Evolutionary conservation across 2,797 vertebrate genomes (phyloP), one percentile per base, ranked within the genome.

Genomic region (Poeciliopsis paucimaculata): DNA sequence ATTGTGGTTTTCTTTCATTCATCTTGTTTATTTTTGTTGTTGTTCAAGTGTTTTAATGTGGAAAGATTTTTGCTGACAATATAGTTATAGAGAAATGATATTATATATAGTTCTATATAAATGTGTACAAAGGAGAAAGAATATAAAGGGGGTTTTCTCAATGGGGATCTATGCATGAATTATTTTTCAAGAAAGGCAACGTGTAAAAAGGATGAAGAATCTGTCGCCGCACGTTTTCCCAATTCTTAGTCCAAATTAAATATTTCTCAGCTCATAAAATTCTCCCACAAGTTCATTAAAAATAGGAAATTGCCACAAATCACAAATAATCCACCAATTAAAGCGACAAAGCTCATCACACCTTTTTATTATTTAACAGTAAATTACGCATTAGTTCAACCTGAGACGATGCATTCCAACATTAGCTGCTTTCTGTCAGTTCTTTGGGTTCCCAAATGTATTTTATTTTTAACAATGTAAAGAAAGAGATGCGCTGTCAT

Each of bases 131-230:
- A 95, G 92, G 89, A 93, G 93, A 95, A 94, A 94, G 92, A 95
- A 94, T 95, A 95, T 94, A 88, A 93, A 94, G 9, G 86, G 89
- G 92, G 88, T 93, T 95, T 95, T 94, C 89, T 94, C 89, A 88
- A 91, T 89, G 94, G 94, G 94, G 94, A 94, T 94, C 94, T 96
- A 95, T 96, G 95, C 95, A 96, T 96, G 96, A 95, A 92, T 94
- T 95, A 90, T 95, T 95, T 95, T 95, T 95, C 91, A 78, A 93
- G 85, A 86, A 83, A 71, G 84, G 91, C 53, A 82, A 79, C 1
- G 62, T 77, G 85, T 82, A 84, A 79, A 77, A 83, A 80, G 90
- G 87, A 91, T 86, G 88, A 82, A 86, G 83, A 88, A 88, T 84
- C 87, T 85, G 90, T 91, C 91, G 89, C 92, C 91, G 92, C 93